Evolutionary conservation across 2,888 invertebrate genomes (phyloP).

Genomic region (Corythucha ciliata): DNA sequence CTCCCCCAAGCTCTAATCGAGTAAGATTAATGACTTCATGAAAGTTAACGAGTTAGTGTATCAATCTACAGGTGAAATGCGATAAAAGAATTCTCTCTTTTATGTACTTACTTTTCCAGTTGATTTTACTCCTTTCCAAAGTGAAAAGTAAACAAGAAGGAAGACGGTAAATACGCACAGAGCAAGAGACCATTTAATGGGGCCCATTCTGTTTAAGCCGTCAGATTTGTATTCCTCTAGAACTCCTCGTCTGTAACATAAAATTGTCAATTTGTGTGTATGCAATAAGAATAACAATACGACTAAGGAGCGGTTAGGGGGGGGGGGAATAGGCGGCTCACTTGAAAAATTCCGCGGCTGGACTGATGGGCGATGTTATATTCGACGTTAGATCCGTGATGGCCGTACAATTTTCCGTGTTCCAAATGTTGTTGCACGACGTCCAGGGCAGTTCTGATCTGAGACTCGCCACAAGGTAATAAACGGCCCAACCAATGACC

Average conservation of each 20-base stretch:
- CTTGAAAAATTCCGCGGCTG: conserved; percentile 84
- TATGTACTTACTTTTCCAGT: conserved; percentile 77
- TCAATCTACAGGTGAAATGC: no score
- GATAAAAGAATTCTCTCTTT: no score
- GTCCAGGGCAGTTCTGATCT: conserved; percentile 77
- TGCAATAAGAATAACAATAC: no score
- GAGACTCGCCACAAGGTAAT: conserved; percentile 78
- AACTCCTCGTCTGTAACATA: conserved; percentile 53
- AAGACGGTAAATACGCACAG: conserved; percentile 85
- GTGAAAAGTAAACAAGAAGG: conserved; percentile 85
- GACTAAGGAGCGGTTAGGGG: no score
- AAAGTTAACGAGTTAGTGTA: no score
- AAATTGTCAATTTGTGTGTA: no score
- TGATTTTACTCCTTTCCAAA: conserved; percentile 90
- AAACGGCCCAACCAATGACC: conserved; percentile 74
- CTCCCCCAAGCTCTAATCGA: no score
- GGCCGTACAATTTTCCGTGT: conserved; percentile 64
- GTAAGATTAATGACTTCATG: no score
- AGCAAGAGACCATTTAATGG: conserved; percentile 79
- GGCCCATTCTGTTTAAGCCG: conserved; percentile 78
- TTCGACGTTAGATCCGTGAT: conserved; percentile 48
- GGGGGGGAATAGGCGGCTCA: conserved; percentile 52
- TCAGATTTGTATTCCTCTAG: conserved; percentile 71
- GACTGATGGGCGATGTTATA: conserved; percentile 56
- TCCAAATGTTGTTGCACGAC: conserved; percentile 77